A percentile compares a stretch with the other conserved stretches of the same genome.
phyloP scores from a whole-genome alignment of 2,797 vertebrate species.

The Paedocypris micromegethes region DNA sequence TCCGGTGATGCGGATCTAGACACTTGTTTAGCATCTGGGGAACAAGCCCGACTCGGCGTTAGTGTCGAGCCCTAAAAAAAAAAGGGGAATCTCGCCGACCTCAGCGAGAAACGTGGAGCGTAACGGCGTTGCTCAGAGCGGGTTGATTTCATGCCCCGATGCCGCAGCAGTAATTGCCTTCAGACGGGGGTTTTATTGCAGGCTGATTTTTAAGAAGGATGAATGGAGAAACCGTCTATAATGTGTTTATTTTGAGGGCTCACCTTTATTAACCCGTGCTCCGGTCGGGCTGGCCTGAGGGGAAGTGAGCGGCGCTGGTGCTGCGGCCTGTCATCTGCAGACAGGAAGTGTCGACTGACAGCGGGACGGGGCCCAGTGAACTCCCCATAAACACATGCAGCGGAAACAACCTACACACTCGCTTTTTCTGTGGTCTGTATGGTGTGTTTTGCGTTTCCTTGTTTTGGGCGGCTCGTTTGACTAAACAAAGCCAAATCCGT shows the following conservation, averaged over 20 bases:
- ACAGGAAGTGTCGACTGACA: conserved; percentile 78
- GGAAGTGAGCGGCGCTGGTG: conserved; percentile 69
- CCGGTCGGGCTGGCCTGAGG: conserved; percentile 81
- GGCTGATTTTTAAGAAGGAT: conserved; percentile 95
- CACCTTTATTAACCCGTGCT: conserved; percentile 99
- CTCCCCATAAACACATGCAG: conserved; percentile 48
- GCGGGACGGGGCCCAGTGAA: conserved; percentile 71
- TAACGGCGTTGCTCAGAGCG: conserved; percentile 77
- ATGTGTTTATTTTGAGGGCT: conserved; percentile 96
- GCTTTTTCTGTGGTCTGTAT: conserved; percentile 38
- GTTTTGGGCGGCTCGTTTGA: not conserved
- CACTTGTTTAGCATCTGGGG: conserved; percentile 55
- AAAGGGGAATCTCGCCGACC: conserved; percentile 67
- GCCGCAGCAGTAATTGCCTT: conserved; percentile 91
- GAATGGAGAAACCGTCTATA: conserved; percentile 92
- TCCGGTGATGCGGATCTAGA: conserved; percentile 64
- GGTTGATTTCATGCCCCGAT: conserved; percentile 94
- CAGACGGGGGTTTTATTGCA: conserved; percentile 88
- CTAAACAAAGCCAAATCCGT: too few relatives aligned
- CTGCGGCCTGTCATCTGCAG: conserved; percentile 72
- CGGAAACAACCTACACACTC: conserved; percentile 39
- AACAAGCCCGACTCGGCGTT: conserved; percentile 45
- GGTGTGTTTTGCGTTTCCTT: conserved; percentile 6
- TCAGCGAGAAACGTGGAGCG: conserved; percentile 78
- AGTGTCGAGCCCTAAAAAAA: conserved; percentile 39